These are phyloP conservation scores for Eurytoma adleriae DNA, from an alignment of 2,888 invertebrate genomes.

Conservation along the genomic window DNA sequence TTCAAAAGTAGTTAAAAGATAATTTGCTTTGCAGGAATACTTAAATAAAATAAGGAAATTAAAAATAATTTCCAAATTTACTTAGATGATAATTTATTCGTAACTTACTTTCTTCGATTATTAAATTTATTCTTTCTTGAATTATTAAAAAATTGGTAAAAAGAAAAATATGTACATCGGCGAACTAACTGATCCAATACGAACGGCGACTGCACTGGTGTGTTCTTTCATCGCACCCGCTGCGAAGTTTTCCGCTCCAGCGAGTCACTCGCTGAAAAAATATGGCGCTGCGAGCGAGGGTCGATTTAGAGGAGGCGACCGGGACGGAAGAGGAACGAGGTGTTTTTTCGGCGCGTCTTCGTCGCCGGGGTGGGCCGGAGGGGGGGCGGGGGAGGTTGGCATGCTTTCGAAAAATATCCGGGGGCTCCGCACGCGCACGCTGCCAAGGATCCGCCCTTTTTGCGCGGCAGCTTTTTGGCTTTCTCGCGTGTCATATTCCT, in stretches of 20 bases:
- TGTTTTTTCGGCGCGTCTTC: conserved; percentile 6
- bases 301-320: conserved; percentile 30
- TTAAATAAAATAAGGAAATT: too few species aligned
- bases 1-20: too few species aligned
- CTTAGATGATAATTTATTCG: too few species aligned
- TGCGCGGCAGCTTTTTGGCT: conserved; percentile 29
- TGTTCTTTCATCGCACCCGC: neutral
- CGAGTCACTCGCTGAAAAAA: conserved; percentile 26
- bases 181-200: too few species aligned
- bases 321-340: neutral
- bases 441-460: conserved; percentile 36
- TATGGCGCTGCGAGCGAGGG: conserved; percentile 33
- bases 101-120: too few species aligned
- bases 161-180: too few species aligned
- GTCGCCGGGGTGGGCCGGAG: neutral
- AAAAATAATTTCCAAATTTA: too few species aligned
- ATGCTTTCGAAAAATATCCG: conserved; percentile 48
- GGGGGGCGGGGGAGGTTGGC: conserved; percentile 27
- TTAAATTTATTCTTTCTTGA: too few species aligned
- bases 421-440: conserved; percentile 5
- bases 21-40: too few species aligned
- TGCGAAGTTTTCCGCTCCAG: neutral
- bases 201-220: too few species aligned
- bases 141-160: too few species aligned
- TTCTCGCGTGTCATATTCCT: conserved; percentile 44